Conservation (phyloP, 2,797 vertebrate genomes). For the Tapirus indicus region DNA sequence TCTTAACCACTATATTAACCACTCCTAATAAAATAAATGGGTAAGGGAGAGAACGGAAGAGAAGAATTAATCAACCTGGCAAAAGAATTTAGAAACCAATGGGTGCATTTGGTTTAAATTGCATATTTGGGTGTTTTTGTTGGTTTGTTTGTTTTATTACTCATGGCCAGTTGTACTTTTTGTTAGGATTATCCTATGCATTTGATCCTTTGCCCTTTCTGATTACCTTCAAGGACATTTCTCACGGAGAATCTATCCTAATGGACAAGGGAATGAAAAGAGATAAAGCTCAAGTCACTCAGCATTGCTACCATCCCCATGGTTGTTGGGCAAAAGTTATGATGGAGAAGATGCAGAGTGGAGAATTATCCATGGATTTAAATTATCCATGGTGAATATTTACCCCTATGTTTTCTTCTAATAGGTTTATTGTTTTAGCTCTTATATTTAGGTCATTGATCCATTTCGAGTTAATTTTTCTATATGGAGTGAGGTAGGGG, state of each 20-base stretch:
- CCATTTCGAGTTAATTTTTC: background rate
- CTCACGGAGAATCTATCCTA: background rate
- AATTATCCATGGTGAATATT: background rate
- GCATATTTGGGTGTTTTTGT: background rate
- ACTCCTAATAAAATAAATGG: background rate
- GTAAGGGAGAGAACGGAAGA: background rate
- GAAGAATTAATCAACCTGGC: background rate
- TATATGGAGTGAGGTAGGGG: background rate
- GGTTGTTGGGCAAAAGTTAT: background rate
- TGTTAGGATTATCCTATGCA: background rate
- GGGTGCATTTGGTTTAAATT: background rate
- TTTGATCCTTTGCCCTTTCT: constrained; percentile 3
- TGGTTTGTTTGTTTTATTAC: background rate
- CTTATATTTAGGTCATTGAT: background rate
- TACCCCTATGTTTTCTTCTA: constrained; percentile 13
- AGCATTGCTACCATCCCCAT: background rate
- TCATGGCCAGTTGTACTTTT: background rate
- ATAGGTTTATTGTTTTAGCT: background rate
- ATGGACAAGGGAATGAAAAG: background rate
- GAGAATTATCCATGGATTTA: background rate
- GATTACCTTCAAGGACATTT: background rate
- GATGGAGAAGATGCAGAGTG: background rate
- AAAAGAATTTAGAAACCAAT: constrained; percentile 42
- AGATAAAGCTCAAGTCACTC: background rate
- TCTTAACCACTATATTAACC: background rate